Conservation (phyloP, 2,113 vertebrate genomes). For the Neogale vison region DNA sequence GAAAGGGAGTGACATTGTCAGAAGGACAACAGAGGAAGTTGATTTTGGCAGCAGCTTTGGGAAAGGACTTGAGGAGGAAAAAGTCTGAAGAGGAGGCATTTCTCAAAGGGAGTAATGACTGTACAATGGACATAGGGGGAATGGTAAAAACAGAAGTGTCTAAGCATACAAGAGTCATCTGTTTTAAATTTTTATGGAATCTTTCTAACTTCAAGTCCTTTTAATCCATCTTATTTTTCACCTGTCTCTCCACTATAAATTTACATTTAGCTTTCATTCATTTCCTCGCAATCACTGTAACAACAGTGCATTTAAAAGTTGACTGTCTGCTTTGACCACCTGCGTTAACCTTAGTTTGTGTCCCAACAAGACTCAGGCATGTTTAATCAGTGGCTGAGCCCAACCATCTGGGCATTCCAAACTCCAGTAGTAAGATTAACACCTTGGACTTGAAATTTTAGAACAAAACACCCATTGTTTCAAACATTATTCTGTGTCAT, state of each 20-base stretch:
- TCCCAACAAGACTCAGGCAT: conserved; percentile 28
- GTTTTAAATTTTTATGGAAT: background rate
- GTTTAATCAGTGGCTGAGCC: conserved; percentile 23
- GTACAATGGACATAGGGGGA: background rate
- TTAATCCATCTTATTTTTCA: conserved; percentile 14
- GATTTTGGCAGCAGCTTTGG: conserved; percentile 77
- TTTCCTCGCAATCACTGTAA: background rate
- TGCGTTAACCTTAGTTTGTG: background rate
- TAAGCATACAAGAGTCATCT: background rate
- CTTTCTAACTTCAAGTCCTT: conserved; percentile 12
- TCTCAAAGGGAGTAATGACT: conserved; percentile 42
- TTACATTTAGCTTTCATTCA: conserved; percentile 18
- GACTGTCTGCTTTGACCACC: conserved; percentile 28
- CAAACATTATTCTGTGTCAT: conserved; percentile 3
- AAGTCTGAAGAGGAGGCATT: background rate
- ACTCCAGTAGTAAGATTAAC: conserved; percentile 14
- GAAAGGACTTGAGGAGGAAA: conserved; percentile 61
- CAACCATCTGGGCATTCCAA: conserved; percentile 61
- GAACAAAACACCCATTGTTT: conserved; percentile 69
- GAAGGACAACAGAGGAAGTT: conserved; percentile 73
- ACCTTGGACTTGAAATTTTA: conserved; percentile 49
- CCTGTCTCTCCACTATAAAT: background rate
- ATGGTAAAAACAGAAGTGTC: background rate
- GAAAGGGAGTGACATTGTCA: conserved; percentile 67
- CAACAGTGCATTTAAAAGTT: background rate